Evolutionary conservation across 2,797 vertebrate genomes (phyloP), one percentile per base, ranked within the genome.

Genomic region (Erethizon dorsatum): DNA sequence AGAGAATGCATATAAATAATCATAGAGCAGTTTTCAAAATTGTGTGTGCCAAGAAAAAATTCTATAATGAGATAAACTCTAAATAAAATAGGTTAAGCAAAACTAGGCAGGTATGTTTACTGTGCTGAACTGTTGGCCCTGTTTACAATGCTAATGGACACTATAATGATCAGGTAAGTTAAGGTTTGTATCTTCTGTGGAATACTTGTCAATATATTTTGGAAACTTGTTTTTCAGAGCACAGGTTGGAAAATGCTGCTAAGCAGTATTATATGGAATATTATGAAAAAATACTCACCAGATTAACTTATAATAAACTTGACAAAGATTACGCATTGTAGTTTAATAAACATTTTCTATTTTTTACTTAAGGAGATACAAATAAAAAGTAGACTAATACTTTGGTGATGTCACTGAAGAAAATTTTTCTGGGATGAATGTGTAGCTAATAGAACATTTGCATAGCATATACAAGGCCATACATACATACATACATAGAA

Each of bases 301-400:
- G 9, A 69, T 54, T 95, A 50, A 65, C 47, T 69, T 94, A 88
- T 83, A 89, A 90, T 54, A 47, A 79, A 37, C 18, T 89, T 79
- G 37, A 20, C 79, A 45, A 93, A 90, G 84, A 88, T 77, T 69
- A 59, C 88, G n/a, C 10, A 20, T 79, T 94, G 7, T 59, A 63
- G 82, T 83, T 93, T 90, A 88, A 88, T 59, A 93, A 90, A 41
- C 47, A 47, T 67, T 90, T 87, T 87, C 45, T 56, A 59, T 79
- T 12, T 73, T 31, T 93, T 47, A 67, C 47, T 87, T 80, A 67
- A 88, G 77, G 87, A 73, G 41, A 82, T 80, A 45, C 69, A 57
- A 41, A 41, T 41, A 41, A 45, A 61, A 98, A 89, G 31, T 93
- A 63, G 52, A 73, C 37, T 84, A 83, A 73, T 92, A 82, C 20